Evolutionary conservation across 1,140 invertebrate genomes (phyloP).

Genomic region (Bacillus rossius): DNA sequence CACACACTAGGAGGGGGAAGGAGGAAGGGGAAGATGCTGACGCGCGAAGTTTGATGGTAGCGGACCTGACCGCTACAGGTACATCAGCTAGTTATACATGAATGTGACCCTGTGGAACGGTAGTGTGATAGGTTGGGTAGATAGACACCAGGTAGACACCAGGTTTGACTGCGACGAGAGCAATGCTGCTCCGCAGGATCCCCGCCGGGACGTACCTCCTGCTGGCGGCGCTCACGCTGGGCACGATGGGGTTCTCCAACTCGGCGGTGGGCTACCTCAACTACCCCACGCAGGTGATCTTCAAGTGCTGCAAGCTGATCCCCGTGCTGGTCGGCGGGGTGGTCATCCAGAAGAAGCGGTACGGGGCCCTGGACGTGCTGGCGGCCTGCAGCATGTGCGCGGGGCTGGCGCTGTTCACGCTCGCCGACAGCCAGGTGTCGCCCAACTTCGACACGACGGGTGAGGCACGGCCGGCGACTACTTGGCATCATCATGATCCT

Average conservation of each 20-base stretch:
- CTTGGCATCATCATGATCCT: too few relatives aligned
- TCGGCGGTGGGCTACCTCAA: slow-evolving; percentile 92
- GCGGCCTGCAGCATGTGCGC: slow-evolving; percentile 85
- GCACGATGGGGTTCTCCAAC: slow-evolving; percentile 95
- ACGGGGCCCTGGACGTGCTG: slow-evolving; percentile 74
- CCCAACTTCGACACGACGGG: slow-evolving; percentile 79
- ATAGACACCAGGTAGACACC: too few relatives aligned
- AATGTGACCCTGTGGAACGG: too few relatives aligned
- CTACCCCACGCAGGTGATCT: slow-evolving; percentile 91
- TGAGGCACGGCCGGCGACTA: too few relatives aligned
- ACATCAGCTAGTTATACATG: too few relatives aligned
- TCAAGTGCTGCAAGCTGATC: slow-evolving; percentile 95
- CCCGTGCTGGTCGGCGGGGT: slow-evolving; percentile 91
- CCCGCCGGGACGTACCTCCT: slow-evolving; percentile 75
- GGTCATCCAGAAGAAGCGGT: slow-evolving; percentile 86
- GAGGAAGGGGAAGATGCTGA: too few relatives aligned
- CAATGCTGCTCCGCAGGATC: slow-evolving; percentile 60
- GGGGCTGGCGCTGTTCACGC: slow-evolving; percentile 86
- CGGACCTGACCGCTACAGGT: too few relatives aligned
- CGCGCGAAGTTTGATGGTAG: too few relatives aligned
- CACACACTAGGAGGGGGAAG: too few relatives aligned
- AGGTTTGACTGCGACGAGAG: too few relatives aligned
- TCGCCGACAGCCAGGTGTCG: slow-evolving; percentile 85
- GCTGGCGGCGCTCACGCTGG: slow-evolving; percentile 80
- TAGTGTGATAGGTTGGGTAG: too few relatives aligned